These are phyloP conservation scores for Paralvinella palmiformis DNA, from an alignment of 1,140 invertebrate species.

Conservation along the genomic window DNA sequence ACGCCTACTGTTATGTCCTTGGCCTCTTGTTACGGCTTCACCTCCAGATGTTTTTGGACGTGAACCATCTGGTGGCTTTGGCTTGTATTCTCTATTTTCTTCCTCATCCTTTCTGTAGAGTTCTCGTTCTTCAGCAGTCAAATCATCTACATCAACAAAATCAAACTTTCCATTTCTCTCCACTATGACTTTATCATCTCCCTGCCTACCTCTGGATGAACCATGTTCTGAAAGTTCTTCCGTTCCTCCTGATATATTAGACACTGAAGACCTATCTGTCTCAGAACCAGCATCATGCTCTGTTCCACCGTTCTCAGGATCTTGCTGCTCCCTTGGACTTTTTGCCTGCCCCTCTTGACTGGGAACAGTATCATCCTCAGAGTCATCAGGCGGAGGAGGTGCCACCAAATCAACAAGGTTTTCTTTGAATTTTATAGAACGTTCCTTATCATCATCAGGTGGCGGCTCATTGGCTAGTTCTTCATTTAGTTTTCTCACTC, in stretches of 20 bases:
- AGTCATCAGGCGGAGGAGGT: neutral
- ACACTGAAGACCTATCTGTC: neutral
- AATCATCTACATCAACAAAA: neutral
- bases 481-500: neutral
- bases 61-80: neutral
- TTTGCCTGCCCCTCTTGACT: neutral
- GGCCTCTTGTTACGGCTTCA: neutral
- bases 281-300: neutral
- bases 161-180: neutral
- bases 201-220: too few species aligned
- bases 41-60: neutral
- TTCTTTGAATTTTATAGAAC: slow-evolving; percentile 5
- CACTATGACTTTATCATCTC: neutral
- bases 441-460: neutral
- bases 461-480: slow-evolving; percentile 4
- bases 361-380: neutral
- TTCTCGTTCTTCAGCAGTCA: neutral
- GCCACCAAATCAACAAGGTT: neutral
- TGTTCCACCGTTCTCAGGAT: neutral
- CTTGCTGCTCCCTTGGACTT: neutral
- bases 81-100: neutral
- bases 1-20: neutral
- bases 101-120: neutral
- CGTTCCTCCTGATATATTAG: neutral
- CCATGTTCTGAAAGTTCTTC: neutral